Conservation (phyloP, 53 echinoderm and acorn worm genomes). For the Paracentrotus lividus region DNA sequence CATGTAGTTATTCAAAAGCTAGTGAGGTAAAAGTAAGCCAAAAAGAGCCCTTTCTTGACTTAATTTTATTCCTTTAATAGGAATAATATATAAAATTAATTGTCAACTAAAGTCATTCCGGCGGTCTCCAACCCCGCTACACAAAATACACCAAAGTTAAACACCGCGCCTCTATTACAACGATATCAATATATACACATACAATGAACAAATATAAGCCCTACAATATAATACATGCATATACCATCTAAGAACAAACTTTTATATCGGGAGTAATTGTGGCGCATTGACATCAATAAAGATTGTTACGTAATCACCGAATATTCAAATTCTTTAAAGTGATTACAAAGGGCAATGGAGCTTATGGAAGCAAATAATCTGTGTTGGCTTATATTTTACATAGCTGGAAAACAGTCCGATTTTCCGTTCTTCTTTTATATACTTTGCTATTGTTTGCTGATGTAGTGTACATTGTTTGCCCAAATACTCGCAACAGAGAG, state of each 20-base stretch:
- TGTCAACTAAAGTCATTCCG: background rate
- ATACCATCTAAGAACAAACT: slow-evolving; percentile 40
- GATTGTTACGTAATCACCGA: slow-evolving; percentile 65
- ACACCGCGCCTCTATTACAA: background rate
- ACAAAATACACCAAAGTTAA: background rate
- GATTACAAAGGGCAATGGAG: slow-evolving; percentile 15
- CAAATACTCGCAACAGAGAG: slow-evolving; percentile 1
- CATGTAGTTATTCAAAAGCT: no score
- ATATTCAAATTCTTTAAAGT: slow-evolving; percentile 48
- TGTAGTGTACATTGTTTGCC: slow-evolving; percentile 46
- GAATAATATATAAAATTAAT: no score
- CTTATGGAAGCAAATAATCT: background rate
- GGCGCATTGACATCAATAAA: slow-evolving; percentile 48
- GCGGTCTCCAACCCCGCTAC: background rate
- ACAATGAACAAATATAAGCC: slow-evolving; percentile 58
- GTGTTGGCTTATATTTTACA: slow-evolving; percentile 56
- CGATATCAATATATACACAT: slow-evolving; percentile 32
- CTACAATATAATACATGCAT: slow-evolving; percentile 49
- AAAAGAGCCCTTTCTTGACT: no score
- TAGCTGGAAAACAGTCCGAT: slow-evolving; percentile 8
- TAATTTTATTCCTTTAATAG: no score
- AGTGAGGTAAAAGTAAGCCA: no score
- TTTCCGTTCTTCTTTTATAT: slow-evolving; percentile 51
- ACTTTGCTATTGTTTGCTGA: slow-evolving; percentile 39
- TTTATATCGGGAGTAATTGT: slow-evolving; percentile 13